Conservation (phyloP, 2,888 invertebrate species). For the Alloplasta piceator region DNA sequence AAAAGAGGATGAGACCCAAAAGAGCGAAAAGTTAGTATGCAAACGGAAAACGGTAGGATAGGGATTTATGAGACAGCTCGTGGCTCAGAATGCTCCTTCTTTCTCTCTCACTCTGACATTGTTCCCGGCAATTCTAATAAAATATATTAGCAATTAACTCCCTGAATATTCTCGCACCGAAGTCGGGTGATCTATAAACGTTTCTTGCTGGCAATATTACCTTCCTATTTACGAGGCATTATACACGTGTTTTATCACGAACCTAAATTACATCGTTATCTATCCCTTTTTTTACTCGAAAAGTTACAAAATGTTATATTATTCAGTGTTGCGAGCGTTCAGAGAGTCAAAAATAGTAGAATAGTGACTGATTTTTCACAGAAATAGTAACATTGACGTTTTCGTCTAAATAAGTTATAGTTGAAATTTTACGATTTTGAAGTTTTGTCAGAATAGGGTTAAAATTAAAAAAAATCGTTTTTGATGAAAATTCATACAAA, state of each 20-base stretch:
- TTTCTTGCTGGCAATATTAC: conserved; percentile 7
- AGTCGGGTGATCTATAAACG: conserved; percentile 80
- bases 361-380: too few species aligned
- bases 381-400: too few species aligned
- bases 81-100: conserved; percentile 6
- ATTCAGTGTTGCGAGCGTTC: too few species aligned
- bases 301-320: too few species aligned
- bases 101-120: conserved; percentile 24
- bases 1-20: conserved; percentile 26
- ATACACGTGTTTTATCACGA: background rate
- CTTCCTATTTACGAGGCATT: too few species aligned
- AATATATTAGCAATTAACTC: conserved; percentile 83
- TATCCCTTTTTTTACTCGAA: too few species aligned
- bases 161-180: conserved; percentile 82
- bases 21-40: conserved; percentile 74
- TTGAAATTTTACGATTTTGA: too few species aligned
- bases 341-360: too few species aligned
- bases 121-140: conserved; percentile 78
- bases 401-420: too few species aligned
- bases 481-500: too few species aligned
- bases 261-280: conserved; percentile 80
- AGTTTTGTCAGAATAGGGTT: too few species aligned
- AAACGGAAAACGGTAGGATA: conserved; percentile 77
- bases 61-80: conserved; percentile 80
- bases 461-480: too few species aligned